These are phyloP conservation scores for Sinodicranocentrus sp. DNA, from an alignment of 2,888 invertebrate genomes.

Conservation along the genomic window DNA sequence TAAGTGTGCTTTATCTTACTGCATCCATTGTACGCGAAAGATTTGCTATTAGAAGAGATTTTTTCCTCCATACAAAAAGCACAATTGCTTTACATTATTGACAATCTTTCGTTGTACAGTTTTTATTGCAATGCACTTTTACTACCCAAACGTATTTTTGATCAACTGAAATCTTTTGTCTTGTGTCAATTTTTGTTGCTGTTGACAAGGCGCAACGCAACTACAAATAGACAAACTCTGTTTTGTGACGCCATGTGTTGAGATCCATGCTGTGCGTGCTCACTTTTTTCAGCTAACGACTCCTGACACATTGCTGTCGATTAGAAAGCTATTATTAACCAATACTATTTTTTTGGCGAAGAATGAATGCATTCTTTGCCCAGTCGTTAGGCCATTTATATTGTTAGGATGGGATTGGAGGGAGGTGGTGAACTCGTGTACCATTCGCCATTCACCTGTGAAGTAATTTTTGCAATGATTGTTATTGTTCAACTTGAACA, in stretches of 20 bases:
- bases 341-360: conserved; percentile 24
- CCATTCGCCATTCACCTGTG: conserved; percentile 31
- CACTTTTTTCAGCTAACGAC: conserved; percentile 6
- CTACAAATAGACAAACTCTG: not conserved
- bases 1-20: too few relatives aligned
- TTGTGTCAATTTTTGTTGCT: conserved; percentile 29
- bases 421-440: conserved; percentile 16
- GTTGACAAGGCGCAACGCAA: conserved; percentile 32
- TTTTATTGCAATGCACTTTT: too few relatives aligned
- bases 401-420: not conserved
- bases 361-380: not conserved
- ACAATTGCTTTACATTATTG: too few relatives aligned
- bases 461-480: conserved; percentile 14
- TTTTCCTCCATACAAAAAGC: too few relatives aligned
- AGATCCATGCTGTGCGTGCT: not conserved
- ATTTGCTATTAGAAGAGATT: too few relatives aligned
- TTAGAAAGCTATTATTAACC: conserved; percentile 58
- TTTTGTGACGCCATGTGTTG: not conserved
- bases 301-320: conserved; percentile 48
- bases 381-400: too few relatives aligned
- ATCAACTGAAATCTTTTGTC: conserved; percentile 5
- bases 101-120: too few relatives aligned
- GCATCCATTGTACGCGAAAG: too few relatives aligned
- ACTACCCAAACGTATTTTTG: too few relatives aligned
- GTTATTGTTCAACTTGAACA: conserved; percentile 13